Conservation (phyloP, 2,888 invertebrate species). For the Drosophila barbarae region DNA sequence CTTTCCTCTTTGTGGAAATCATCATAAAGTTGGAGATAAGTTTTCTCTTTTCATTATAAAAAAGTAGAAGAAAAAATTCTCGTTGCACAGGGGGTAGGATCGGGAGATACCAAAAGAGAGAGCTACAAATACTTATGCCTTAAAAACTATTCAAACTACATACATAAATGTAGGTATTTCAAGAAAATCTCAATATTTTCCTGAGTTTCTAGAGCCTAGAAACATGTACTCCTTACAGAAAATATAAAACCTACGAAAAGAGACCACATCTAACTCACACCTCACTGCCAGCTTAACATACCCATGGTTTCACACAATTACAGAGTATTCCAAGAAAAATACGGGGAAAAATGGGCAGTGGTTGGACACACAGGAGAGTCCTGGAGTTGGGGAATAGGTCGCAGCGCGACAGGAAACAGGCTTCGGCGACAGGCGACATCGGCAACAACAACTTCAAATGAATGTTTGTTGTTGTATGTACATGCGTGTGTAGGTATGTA, state of each 20-base stretch:
- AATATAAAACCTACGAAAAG: neutral
- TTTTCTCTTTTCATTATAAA: slow-evolving; percentile 72
- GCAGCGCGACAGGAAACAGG: slow-evolving; percentile 64
- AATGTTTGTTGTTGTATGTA: slow-evolving; percentile 38
- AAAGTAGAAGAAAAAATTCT: slow-evolving; percentile 25
- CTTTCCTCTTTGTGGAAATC: slow-evolving; percentile 61
- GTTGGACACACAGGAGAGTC: slow-evolving; percentile 22
- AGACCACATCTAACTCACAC: neutral
- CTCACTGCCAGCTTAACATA: neutral
- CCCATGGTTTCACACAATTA: neutral
- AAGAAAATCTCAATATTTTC: neutral
- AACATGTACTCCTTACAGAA: neutral
- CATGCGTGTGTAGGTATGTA: slow-evolving; percentile 35
- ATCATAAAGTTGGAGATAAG: slow-evolving; percentile 76
- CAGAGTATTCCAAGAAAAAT: slow-evolving; percentile 22
- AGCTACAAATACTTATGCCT: neutral
- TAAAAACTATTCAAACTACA: neutral
- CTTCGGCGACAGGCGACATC: slow-evolving; percentile 53
- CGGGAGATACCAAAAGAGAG: neutral
- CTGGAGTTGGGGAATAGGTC: slow-evolving; percentile 32
- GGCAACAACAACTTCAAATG: slow-evolving; percentile 39
- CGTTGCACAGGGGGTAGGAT: neutral
- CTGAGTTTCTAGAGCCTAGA: neutral
- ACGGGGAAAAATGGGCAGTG: slow-evolving; percentile 54
- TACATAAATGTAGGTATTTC: neutral